Evolutionary conservation across 2,888 invertebrate species (phyloP).

Genomic region (Unio delphinus): DNA sequence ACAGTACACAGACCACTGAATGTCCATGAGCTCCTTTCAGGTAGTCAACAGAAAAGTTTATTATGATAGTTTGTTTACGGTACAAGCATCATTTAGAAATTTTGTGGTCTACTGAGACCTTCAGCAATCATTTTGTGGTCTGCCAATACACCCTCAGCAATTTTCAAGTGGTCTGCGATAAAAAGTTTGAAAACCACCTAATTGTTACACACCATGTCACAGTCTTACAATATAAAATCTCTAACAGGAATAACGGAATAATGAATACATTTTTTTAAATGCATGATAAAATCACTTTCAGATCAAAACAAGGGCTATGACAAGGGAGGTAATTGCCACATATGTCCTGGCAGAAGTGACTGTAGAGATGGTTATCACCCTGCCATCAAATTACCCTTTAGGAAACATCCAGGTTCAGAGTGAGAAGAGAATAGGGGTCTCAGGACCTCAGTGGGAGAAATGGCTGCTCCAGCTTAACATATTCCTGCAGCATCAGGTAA

Average conservation of each 20-base stretch:
- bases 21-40: too few species aligned
- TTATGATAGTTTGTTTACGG: too few species aligned
- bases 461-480: slow-evolving; percentile 88
- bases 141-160: too few species aligned
- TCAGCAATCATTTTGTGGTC: too few species aligned
- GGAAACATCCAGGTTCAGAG: slow-evolving; percentile 81
- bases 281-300: slow-evolving; percentile 57
- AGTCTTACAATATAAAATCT: too few species aligned
- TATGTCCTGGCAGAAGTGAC: slow-evolving; percentile 78
- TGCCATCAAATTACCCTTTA: slow-evolving; percentile 89
- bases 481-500: slow-evolving; percentile 89
- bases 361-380: slow-evolving; percentile 83
- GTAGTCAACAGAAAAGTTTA: too few species aligned
- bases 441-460: slow-evolving; percentile 80
- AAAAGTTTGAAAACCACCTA: too few species aligned
- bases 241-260: background rate
- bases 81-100: too few species aligned
- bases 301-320: slow-evolving; percentile 81
- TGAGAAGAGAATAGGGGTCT: slow-evolving; percentile 77
- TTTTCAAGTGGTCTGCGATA: too few species aligned
- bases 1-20: too few species aligned
- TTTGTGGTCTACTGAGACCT: too few species aligned
- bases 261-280: background rate
- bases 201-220: too few species aligned
- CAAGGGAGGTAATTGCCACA: slow-evolving; percentile 85